Evolutionary conservation across 2,113 vertebrate genomes (phyloP), one percentile per base, ranked within the genome.

Genomic region (Ifrita kowaldi): DNA sequence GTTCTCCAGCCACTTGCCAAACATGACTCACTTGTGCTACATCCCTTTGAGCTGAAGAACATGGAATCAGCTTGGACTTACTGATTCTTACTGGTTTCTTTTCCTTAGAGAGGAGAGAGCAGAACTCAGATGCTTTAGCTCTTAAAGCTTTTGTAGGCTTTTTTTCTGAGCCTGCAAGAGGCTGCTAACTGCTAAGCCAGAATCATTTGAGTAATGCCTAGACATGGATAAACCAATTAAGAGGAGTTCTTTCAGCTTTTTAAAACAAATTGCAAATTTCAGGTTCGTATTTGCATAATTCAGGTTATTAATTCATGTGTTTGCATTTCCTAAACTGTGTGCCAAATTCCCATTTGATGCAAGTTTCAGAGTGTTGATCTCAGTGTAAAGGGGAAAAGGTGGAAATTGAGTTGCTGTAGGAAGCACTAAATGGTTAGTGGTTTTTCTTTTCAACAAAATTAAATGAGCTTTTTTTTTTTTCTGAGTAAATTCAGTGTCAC

Each of bases 281-380:
- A 42, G 49, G 65, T 81, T 92, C 1, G 0, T 30, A 86, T 90
- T 87, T 93, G 56, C 65, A 65, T 92, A 84, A 93, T 91, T 84
- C 60, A 65, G 68, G 41, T 86, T 90, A 90, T 84, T 90, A 86
- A 84, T 92, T 77, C 13, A 41, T 60, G 53, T 73, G 73, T 77
- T 89, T 81, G 49, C 57, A 9, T 82, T 89, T 86, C 56, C 60
- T 56, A 84, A 89, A 44, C 64, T 49, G 21, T 42, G 80, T 59
- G 53, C 69, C 93, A 53, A 53, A 85, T 84, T 93, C 87, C 63
- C 80, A 41, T 62, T 89, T 90, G 76, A 69, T 1, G 0, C 32
- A 71, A 56, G 37, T 84, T 93, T 69, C 65, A 57, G 56, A 68
- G 67, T 12, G 33, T 69, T 89, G 57, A 71, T 84, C 47, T 87